Evolutionary conservation across 2,888 invertebrate species (phyloP).

Genomic region (Escarpia spicata): DNA sequence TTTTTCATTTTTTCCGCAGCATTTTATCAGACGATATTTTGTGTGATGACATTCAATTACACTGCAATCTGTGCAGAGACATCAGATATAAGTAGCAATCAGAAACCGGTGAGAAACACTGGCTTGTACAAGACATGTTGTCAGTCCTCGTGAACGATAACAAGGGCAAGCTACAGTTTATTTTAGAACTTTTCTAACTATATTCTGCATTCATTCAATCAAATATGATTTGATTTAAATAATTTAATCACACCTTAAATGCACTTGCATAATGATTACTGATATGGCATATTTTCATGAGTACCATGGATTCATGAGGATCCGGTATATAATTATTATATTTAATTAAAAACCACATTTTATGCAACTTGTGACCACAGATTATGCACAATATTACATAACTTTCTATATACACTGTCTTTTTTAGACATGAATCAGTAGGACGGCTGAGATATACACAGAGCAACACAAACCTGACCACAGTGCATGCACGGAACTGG

Average conservation of each 20-base stretch:
- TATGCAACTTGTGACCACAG: too few relatives aligned
- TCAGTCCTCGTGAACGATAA: background rate
- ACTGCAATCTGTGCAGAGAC: background rate
- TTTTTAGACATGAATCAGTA: background rate
- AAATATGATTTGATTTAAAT: background rate
- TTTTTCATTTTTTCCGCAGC: background rate
- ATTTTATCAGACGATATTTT: background rate
- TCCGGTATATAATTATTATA: too few relatives aligned
- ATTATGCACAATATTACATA: too few relatives aligned
- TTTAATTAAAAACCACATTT: too few relatives aligned
- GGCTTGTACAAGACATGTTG: background rate
- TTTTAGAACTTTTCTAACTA: background rate
- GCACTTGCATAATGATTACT: background rate
- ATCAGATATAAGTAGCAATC: background rate
- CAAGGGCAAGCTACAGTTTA: background rate
- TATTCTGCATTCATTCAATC: background rate
- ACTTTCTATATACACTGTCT: too few relatives aligned
- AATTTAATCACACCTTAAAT: background rate
- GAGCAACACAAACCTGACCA: background rate
- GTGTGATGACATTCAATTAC: background rate
- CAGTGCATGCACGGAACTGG: background rate
- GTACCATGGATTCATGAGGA: background rate
- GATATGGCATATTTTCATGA: background rate
- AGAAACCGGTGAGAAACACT: background rate
- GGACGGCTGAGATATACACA: background rate